Base-by-base conservation (phyloP, 2,888 invertebrate genomes). In the Junonia oenone region DNA sequence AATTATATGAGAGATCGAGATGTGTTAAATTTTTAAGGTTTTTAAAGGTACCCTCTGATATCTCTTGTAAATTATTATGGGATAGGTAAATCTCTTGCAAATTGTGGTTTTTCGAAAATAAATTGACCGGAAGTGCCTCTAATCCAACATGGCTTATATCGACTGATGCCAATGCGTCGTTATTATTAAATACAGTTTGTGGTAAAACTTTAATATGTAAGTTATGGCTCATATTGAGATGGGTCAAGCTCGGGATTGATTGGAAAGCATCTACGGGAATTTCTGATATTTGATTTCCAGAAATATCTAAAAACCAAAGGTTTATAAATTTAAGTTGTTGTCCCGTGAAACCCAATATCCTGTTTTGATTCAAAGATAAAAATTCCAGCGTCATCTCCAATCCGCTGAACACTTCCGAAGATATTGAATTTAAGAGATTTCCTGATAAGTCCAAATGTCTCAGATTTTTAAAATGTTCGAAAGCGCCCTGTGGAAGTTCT, bases 401-500 rank as follows among this genome's bases (percentile, higher is more conserved):
- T 0, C 96, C 97, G 40, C 89, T 87, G 70, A 97, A 96, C 6
- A 95, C 95, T 58, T 95, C 94, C 0, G 93, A 93, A 57, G 93
- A 93, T 49, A 96, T 90, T 13, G 92, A 91, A 15, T 94, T 93
- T 49, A 96, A 80, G 56, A 96, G 92, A 74, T 97, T 97, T 22
- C 96, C 95, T 19, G 95, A 94, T 29, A 97, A 84, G 73, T 97
- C 96, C 62, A 97, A 89, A 64, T 92, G 92, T 59, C 91, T 87
- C 46, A 97, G 85, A 62, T 92, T 93, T 73, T 94, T 93, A 74
- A 96, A 96, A 75, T 94, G 93, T 69, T 94, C 93, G 74, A 97
- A 97, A 0, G 96, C 94, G 19, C 93, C 94, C 0, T 94, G 78
- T 0, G 97, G 97, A 56, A 98, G 89, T 85, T 97, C 97, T 48